Percentiles rank a stretch among this genome's conserved stretches.
Conservation (phyloP, 2,797 vertebrate genomes). For the Clarias fuscus region DNA sequence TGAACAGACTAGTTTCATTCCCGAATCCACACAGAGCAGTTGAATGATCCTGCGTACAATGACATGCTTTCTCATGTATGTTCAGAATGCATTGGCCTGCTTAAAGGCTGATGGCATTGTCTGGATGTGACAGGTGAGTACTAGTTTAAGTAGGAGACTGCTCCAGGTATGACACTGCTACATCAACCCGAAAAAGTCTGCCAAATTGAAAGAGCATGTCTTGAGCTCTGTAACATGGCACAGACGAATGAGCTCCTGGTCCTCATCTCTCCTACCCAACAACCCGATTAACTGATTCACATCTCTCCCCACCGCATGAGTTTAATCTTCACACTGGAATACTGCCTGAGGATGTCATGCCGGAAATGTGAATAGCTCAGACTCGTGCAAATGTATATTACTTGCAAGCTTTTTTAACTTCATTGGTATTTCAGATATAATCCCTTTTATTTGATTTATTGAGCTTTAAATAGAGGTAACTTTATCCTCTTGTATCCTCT, state of each 20-base stretch:
- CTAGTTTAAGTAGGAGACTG: no score
- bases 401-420: background rate
- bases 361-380: background rate
- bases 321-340: background rate
- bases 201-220: background rate
- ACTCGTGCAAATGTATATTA: background rate
- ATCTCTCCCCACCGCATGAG: background rate
- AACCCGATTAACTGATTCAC: background rate
- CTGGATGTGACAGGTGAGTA: background rate
- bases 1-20: no score
- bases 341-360: background rate
- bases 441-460: background rate
- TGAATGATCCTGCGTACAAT: background rate
- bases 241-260: background rate
- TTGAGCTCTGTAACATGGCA: background rate
- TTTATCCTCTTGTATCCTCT: background rate
- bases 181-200: background rate
- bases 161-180: background rate
- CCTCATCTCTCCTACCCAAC: background rate
- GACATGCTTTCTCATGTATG: background rate
- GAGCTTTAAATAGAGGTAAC: background rate
- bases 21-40: background rate
- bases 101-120: background rate
- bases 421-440: background rate
- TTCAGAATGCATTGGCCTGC: background rate